Percentiles rank a stretch among this genome's conserved stretches.
Evolutionary conservation across 1,140 invertebrate species (phyloP).

Genomic region (Nymphalis io): DNA sequence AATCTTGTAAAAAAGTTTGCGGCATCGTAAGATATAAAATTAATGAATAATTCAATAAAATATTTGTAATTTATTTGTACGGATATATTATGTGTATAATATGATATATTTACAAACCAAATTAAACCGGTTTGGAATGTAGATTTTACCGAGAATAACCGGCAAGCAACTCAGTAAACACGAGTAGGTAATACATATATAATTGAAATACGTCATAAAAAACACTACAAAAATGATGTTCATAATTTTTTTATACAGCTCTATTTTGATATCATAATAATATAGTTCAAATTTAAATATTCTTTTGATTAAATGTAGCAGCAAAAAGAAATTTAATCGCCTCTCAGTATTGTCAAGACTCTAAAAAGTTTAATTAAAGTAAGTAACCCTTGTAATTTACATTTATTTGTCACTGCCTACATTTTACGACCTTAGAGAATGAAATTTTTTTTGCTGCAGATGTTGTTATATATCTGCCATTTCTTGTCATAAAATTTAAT

Average conservation of each 20-base stretch:
- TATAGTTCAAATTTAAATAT: neutral
- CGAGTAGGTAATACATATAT: too few species aligned
- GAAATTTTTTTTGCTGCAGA: conserved; percentile 28
- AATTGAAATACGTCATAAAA: too few species aligned
- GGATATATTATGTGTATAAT: too few species aligned
- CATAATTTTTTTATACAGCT: neutral
- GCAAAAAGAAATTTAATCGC: conserved; percentile 10
- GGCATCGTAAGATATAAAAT: too few species aligned
- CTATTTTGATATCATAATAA: neutral
- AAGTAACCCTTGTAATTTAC: conserved; percentile 31
- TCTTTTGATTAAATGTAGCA: conserved; percentile 1
- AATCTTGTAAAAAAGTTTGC: too few species aligned
- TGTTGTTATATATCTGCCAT: conserved; percentile 25
- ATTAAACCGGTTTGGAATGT: too few species aligned
- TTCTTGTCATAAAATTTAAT: conserved; percentile 30
- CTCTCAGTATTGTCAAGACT: conserved; percentile 2
- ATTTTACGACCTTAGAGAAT: conserved; percentile 19
- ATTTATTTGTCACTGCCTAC: conserved; percentile 26
- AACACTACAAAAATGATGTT: too few species aligned
- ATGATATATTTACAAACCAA: too few species aligned
- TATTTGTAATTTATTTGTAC: too few species aligned
- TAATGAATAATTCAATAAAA: too few species aligned
- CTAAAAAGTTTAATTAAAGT: conserved; percentile 34
- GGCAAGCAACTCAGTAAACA: too few species aligned
- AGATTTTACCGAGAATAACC: too few species aligned